These are phyloP conservation scores for Latheticus oryzae DNA, from an alignment of 2,888 invertebrate genomes.

Conservation along the genomic window DNA sequence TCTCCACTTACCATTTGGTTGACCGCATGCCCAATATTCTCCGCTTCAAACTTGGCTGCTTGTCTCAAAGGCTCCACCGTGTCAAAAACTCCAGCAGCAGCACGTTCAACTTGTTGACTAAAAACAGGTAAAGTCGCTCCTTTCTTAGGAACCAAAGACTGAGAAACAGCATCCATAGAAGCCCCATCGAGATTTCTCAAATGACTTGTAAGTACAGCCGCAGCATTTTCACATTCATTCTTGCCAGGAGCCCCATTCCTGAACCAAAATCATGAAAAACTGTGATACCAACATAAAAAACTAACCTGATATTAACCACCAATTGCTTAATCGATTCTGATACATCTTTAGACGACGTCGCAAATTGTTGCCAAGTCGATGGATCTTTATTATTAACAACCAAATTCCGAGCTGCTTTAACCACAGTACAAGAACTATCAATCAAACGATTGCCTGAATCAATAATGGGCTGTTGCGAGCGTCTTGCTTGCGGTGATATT, in stretches of 20 bases:
- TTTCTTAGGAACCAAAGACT: slow-evolving; percentile 58
- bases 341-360: slow-evolving; percentile 93
- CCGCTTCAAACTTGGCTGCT: slow-evolving; percentile 92
- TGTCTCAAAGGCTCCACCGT: slow-evolving; percentile 85
- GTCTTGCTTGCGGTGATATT: slow-evolving; percentile 85
- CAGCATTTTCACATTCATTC: slow-evolving; percentile 88
- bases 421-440: slow-evolving; percentile 90
- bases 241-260: slow-evolving; percentile 97
- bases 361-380: slow-evolving; percentile 93
- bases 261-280: slow-evolving; percentile 35
- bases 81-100: slow-evolving; percentile 84
- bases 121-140: slow-evolving; percentile 67
- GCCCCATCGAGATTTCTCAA: slow-evolving; percentile 88
- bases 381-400: slow-evolving; percentile 92
- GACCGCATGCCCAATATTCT: slow-evolving; percentile 91
- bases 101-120: slow-evolving; percentile 67
- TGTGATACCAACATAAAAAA: slow-evolving; percentile 16
- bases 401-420: slow-evolving; percentile 88
- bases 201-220: slow-evolving; percentile 80
- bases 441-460: slow-evolving; percentile 82
- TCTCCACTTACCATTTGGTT: slow-evolving; percentile 72
- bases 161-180: slow-evolving; percentile 82
- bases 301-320: slow-evolving; percentile 87
- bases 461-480: slow-evolving; percentile 89
- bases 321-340: slow-evolving; percentile 96